Percentiles rank a stretch among this genome's conserved stretches.
Evolutionary conservation across 1,140 invertebrate genomes (phyloP).

Genomic region (Drosophila nikananu): DNA sequence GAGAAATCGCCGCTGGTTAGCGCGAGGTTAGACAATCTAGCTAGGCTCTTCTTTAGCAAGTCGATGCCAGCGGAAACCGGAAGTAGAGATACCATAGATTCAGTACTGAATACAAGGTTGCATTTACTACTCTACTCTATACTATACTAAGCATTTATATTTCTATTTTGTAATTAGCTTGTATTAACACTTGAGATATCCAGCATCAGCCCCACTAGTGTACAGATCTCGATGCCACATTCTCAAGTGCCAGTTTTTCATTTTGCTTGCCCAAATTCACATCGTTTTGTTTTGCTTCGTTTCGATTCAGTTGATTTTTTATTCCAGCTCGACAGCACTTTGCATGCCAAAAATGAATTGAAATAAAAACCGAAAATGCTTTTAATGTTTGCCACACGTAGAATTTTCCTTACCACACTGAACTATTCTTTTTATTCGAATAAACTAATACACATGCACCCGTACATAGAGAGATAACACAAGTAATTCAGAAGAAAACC

Average conservation of each 20-base stretch:
- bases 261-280: slow-evolving; percentile 31
- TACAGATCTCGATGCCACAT: slow-evolving; percentile 41
- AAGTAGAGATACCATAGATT: slow-evolving; percentile 85
- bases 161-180: slow-evolving; percentile 36
- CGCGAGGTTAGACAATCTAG: slow-evolving; percentile 88
- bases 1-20: slow-evolving; percentile 87
- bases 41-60: slow-evolving; percentile 88
- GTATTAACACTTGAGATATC: slow-evolving; percentile 40
- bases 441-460: slow-evolving; percentile 24
- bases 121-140: slow-evolving; percentile 64
- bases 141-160: slow-evolving; percentile 37
- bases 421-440: slow-evolving; percentile 40
- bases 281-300: slow-evolving; percentile 26
- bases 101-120: slow-evolving; percentile 85
- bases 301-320: slow-evolving; percentile 33
- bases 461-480: slow-evolving; percentile 39
- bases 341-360: slow-evolving; percentile 61
- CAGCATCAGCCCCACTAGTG: slow-evolving; percentile 34
- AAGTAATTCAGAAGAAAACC: slow-evolving; percentile 20
- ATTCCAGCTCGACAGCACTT: slow-evolving; percentile 62
- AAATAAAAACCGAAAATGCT: slow-evolving; percentile 42
- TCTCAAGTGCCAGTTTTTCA: slow-evolving; percentile 37
- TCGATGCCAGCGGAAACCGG: slow-evolving; percentile 86
- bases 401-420: slow-evolving; percentile 20
- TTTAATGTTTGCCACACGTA: slow-evolving; percentile 62